phyloP scores from a whole-genome alignment of 2,888 invertebrate genomes.

The Nudaria mundana region DNA sequence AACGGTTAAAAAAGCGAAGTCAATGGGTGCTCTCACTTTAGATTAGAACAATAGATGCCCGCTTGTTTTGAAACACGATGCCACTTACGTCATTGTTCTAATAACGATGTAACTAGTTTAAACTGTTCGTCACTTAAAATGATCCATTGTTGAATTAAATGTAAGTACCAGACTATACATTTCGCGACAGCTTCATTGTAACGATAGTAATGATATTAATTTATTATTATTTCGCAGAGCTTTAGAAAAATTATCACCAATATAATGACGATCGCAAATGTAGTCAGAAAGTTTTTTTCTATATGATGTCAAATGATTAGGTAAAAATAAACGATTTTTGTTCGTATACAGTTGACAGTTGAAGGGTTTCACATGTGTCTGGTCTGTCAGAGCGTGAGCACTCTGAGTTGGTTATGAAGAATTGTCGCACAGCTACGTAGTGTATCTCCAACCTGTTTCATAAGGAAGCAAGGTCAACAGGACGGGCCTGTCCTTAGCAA shows the following conservation, averaged over 20 bases:
- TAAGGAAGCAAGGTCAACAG: constrained; percentile 35
- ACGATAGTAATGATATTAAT: constrained; percentile 18
- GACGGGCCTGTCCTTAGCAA: constrained; percentile 50
- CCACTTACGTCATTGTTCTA: constrained; percentile 45
- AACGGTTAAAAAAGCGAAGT: constrained; percentile 34
- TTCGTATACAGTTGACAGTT: constrained; percentile 14
- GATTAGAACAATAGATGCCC: constrained; percentile 44
- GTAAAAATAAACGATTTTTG: background rate
- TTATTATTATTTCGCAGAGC: constrained; percentile 19
- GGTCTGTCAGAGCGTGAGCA: constrained; percentile 25
- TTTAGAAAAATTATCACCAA: background rate
- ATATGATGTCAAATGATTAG: too few relatives aligned
- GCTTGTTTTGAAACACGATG: constrained; percentile 49
- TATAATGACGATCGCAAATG: constrained; percentile 7
- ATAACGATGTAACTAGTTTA: constrained; percentile 37
- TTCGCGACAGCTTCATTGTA: constrained; percentile 44
- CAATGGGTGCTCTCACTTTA: constrained; percentile 41
- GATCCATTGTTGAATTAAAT: constrained; percentile 31
- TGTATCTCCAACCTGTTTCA: constrained; percentile 31
- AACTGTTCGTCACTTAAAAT: constrained; percentile 31
- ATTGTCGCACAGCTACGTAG: constrained; percentile 25
- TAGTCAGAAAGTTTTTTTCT: background rate
- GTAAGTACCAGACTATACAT: constrained; percentile 22
- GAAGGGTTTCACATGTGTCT: constrained; percentile 44
- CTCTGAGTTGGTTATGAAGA: constrained; percentile 10